Evolutionary conservation across 92 coral and sea anemone genomes (phyloP), one percentile per base, ranked within the genome.

Genomic region (Umimayanthus chanpuru): DNA sequence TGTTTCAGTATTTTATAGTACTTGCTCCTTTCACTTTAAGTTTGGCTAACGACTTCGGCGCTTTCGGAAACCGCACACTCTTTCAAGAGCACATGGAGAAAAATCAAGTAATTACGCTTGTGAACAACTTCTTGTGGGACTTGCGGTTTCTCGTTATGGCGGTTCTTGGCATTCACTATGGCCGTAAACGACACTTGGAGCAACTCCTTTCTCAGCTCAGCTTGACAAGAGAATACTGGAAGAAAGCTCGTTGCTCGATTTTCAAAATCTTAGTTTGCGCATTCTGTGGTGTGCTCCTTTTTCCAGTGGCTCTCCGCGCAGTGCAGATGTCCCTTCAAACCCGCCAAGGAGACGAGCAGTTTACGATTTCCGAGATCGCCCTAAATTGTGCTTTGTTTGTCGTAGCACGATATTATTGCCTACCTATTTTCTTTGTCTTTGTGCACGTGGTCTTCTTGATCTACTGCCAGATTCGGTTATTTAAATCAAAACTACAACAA

Each of bases 121-220:
- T 75, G 70, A 94, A 94, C 26, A 91, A 89, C 58, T 23, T 86
- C 65, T 68, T 91, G 56, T 94, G 98, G 98, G 81, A 89, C 2
- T 44, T 88, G 5, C 90, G 98, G 8, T 88, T 79, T 81, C 85
- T 89, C 6, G 88, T 87, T 5, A 86, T 93, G 88, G 79, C 88
- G 64, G 16, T 88, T 39, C 77, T 94, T 25, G 95, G 95, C 0
- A 39, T 89, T 41, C 30, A 55, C 9, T 94, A 93, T 88, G 89
- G 94, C 70, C 84, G 86, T 20, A 91, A 81, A 38, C 81, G 89
- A 12, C 96, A 94, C 70, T 39, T 94, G 14, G 95, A 93, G 43
- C 85, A 61, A 21, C 70, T 94, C 77, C 82, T 93, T 25, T 41
- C 87, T 9, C 73, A 84, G 26, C 49, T 93, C 36, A 88, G 86